Conservation (phyloP, 1,140 invertebrate species). For the Whitmania pigra region DNA sequence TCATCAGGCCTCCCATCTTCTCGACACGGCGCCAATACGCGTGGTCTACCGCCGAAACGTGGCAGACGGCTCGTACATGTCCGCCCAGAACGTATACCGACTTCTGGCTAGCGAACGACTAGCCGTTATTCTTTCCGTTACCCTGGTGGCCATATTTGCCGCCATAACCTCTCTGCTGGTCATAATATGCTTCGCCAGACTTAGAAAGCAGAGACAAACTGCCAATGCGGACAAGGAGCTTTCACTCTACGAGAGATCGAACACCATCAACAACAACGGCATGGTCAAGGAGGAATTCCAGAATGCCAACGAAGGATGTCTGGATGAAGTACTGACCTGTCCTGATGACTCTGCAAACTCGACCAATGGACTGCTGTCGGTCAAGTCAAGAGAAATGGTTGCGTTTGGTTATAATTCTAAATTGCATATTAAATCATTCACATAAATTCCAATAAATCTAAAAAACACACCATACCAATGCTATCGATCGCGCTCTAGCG, state of each 20-base stretch:
- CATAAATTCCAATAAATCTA: too few relatives aligned
- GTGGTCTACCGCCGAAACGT: too few relatives aligned
- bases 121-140: background rate
- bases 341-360: background rate
- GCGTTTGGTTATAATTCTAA: background rate
- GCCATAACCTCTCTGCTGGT: constrained; percentile 8
- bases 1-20: too few relatives aligned
- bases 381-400: constrained; percentile 4
- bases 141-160: constrained; percentile 15
- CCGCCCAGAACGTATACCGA: constrained; percentile 5
- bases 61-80: background rate
- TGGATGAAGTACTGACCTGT: background rate
- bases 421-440: too few relatives aligned
- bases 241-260: background rate
- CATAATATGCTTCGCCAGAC: constrained; percentile 13
- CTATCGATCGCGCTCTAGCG: too few relatives aligned
- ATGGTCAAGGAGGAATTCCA: background rate
- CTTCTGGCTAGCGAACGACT: constrained; percentile 16
- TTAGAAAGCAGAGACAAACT: background rate
- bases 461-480: too few relatives aligned
- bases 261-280: background rate
- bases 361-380: background rate
- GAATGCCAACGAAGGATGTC: constrained; percentile 3
- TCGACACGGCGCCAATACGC: too few relatives aligned
- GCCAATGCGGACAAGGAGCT: background rate